Conservation (phyloP, 1,140 invertebrate species). For the Lysiphlebus fabarum region DNA sequence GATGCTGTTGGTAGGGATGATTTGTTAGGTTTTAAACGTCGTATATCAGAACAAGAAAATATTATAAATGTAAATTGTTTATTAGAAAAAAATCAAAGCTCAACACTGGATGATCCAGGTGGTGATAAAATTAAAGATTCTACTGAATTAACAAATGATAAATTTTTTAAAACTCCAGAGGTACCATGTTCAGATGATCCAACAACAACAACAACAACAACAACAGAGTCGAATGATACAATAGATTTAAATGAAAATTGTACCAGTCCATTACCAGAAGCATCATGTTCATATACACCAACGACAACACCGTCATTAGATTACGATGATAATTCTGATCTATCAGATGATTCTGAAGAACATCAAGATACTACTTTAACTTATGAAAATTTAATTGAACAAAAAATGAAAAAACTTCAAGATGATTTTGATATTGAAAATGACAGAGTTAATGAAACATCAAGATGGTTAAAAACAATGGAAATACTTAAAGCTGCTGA, state of each 20-base stretch:
- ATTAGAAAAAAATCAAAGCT: too few species aligned
- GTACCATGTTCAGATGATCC: too few species aligned
- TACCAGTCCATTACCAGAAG: not conserved
- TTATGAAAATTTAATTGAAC: constrained; percentile 20
- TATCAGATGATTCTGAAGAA: not conserved
- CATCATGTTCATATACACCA: constrained; percentile 15
- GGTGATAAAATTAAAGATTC: not conserved
- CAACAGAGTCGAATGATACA: not conserved
- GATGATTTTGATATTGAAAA: constrained; percentile 15
- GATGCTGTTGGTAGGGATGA: not conserved
- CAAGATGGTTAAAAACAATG: constrained; percentile 18
- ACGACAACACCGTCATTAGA: not conserved
- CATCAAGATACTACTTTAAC: not conserved
- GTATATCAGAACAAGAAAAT: not conserved
- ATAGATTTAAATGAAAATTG: too few species aligned
- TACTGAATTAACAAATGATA: too few species aligned
- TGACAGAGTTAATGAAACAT: constrained; percentile 17
- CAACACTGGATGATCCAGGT: not conserved
- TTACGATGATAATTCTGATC: not conserved
- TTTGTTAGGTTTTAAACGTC: constrained; percentile 3
- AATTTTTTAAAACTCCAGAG: too few species aligned
- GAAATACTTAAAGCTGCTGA: constrained; percentile 15
- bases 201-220: not conserved
- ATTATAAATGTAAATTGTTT: not conserved
- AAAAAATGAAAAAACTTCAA: constrained; percentile 16